Evolutionary conservation across 2,797 vertebrate species (phyloP), one percentile per base, ranked within the genome.

Genomic region (Mus caroli): DNA sequence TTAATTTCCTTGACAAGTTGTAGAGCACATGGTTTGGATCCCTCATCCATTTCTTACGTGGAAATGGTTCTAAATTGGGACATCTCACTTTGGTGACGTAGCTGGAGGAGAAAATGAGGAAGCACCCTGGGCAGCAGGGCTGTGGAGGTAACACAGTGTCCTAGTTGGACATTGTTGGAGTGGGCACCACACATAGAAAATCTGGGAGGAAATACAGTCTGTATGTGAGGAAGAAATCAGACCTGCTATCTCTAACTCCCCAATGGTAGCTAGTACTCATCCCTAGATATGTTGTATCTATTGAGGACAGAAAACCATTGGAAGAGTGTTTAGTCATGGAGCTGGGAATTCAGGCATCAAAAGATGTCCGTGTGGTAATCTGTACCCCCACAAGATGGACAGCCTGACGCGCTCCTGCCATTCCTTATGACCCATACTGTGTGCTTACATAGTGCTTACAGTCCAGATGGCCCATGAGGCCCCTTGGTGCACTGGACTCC

Each of bases 1-100:
- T 94, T 97, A 96, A 97, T 97, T 97, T 97, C 92, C 94, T 97
- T 87, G 92, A 96, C 82, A 97, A 96, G 90, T 91, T 26, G 8
- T 64, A 85, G 90, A 80, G 75, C 95, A 58, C 85, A 82, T 94
- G 67, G 94, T 94, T 96, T 71, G 89, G 83, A 92, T 90, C 94
- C 88, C 50, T 97, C 83, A 78, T 93, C 34, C 92, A 83, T 94
- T 96, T 88, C 94, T 92, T 93, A 96, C 12, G 1, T 92, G 93
- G 71, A 88, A 95, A 95, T 97, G 86, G 85, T 89, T 97, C 95
- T 94, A 94, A 94, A 94, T 91, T 87, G 93, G 46, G 89, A 52
- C 78, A 46, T 94, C 92, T 94, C 85, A 54, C 83, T 87, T 80
- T 67, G 75, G 91, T 95, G 95, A 96, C 90, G 46, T 97, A 71